A percentile compares a stretch with the other conserved stretches of the same genome.
Evolutionary conservation across 2,113 vertebrate genomes (phyloP).

Genomic region (Copsychus sechellarum): DNA sequence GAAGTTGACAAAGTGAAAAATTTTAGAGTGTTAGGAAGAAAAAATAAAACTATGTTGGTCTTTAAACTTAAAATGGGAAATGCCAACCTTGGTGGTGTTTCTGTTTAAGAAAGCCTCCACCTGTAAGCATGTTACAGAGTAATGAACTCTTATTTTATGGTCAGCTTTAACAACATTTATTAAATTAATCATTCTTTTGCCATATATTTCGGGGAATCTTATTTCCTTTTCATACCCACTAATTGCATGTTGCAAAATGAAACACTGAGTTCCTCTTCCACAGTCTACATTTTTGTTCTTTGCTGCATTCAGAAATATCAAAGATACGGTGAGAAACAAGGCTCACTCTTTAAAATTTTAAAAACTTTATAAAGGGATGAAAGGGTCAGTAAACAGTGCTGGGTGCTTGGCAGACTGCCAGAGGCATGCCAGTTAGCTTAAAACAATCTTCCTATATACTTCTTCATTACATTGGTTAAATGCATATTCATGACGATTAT

Average conservation of each 20-base stretch:
- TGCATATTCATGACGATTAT: not conserved
- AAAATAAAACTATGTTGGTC: not conserved
- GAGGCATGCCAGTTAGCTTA: not conserved
- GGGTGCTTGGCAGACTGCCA: not conserved
- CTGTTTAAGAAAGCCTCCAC: not conserved
- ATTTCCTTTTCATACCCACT: not conserved
- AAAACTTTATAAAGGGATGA: not conserved
- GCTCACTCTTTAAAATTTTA: not conserved
- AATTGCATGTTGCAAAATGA: not conserved
- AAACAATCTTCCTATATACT: not conserved
- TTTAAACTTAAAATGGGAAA: not conserved
- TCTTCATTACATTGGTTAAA: not conserved
- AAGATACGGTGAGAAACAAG: not conserved
- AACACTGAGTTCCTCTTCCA: not conserved
- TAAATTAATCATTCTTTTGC: not conserved
- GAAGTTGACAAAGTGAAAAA: not conserved
- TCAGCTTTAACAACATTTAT: not conserved
- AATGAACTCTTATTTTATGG: not conserved
- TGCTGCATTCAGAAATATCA: not conserved
- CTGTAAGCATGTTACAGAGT: not conserved
- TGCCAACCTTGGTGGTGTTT: not conserved
- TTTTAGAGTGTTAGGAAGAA: not conserved
- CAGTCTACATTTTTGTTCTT: not conserved
- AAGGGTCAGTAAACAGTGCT: not conserved
- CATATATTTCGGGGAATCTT: accelerated